phyloP scores from a whole-genome alignment of 2,888 invertebrate genomes.

The Xestia c-nigrum region DNA sequence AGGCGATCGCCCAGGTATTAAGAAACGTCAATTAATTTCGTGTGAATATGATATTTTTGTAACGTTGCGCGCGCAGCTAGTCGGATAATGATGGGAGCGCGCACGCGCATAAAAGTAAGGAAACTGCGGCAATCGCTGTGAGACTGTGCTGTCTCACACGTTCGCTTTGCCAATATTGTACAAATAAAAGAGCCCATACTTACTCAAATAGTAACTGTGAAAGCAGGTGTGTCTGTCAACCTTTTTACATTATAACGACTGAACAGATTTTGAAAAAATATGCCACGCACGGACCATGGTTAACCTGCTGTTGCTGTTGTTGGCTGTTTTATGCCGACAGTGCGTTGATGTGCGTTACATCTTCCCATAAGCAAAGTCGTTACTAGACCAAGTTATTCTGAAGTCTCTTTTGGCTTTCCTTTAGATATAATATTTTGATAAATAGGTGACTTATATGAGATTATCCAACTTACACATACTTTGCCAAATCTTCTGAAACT shows the following conservation, averaged over 20 bases:
- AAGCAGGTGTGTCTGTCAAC: neutral
- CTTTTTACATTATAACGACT: neutral
- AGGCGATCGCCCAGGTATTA: conserved; percentile 57
- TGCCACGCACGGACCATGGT: neutral
- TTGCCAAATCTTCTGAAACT: neutral
- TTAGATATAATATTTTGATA: neutral
- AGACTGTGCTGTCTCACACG: conserved; percentile 47
- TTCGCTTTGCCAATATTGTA: conserved; percentile 41
- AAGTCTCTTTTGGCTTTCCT: neutral
- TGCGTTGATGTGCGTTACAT: neutral
- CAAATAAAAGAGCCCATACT: conserved; percentile 7
- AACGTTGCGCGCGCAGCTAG: conserved; percentile 57
- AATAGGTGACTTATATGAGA: neutral
- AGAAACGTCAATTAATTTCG: conserved; percentile 68
- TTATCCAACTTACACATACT: neutral
- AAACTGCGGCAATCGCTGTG: conserved; percentile 51
- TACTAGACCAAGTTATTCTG: neutral
- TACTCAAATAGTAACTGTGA: neutral
- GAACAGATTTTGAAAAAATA: neutral
- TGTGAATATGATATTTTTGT: conserved; percentile 69
- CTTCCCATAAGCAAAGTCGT: neutral
- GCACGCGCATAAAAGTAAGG: conserved; percentile 51
- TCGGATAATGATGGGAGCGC: conserved; percentile 65
- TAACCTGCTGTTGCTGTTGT: too few species aligned
- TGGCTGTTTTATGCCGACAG: neutral